Base-by-base conservation (phyloP, 2,113 vertebrate species). In the Eira barbara region DNA sequence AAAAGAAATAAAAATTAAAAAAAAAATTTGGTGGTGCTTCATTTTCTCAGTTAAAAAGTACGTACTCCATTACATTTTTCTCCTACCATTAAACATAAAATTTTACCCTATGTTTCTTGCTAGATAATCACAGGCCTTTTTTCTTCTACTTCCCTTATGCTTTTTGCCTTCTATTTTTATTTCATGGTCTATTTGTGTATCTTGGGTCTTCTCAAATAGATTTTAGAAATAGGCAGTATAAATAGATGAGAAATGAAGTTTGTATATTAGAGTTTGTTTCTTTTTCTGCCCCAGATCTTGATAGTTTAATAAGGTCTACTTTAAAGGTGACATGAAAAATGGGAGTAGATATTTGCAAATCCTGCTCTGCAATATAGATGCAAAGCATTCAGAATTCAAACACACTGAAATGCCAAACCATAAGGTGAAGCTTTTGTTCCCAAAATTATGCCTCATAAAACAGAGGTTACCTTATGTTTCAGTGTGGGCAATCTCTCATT, bases 391-490 rank as follows among this genome's bases (percentile, higher is more conserved):
- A 10, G 25, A 74, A 67, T 59, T 85, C 63, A 49, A 81, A 57
- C 27, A 83, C 7, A 18, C 3, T 1, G 10, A 18, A n/a, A 61
- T 25, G 4, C 18, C n/a, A 1, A 15, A 21, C 8, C 15, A 4
- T 6, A 49, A 52, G 4, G 39, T n/a, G n/a, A 92, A 12, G 15
- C 11, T 52, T 55, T 82, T 3, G 23, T 27, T 52, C 6, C 45
- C 27, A 20, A 61, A 36, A n/a, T 57, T 49, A 71, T 49, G 2
- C 1, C 8, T 71, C n/a, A 23, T 3, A 6, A 25, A 18, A 21
- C 23, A 47, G 9, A 12, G 17, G 6, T 11, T 49, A 20, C 14
- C 39, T 49, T 39, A 4, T 21, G 31, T 29, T 49, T 49, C 9
- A 27, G 6, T 91, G 18, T 91, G 71, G 6, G 2, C 6, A 71